Evolutionary conservation across 2,113 vertebrate species (phyloP).

Genomic region (Malurus cyaneus): DNA sequence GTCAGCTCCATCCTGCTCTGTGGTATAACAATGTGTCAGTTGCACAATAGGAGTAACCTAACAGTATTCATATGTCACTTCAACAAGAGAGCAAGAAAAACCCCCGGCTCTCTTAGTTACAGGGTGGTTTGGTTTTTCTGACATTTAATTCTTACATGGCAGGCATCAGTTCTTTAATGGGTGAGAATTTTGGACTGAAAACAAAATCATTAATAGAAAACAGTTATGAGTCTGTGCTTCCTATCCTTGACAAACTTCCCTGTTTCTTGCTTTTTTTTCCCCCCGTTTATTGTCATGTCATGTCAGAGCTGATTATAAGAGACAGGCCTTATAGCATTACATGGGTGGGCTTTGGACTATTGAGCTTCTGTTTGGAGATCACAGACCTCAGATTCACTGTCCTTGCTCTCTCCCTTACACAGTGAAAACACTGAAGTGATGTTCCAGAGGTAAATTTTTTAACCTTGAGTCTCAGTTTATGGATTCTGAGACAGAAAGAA

Average conservation of each 20-base stretch:
- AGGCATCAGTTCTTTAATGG: conserved; percentile 12
- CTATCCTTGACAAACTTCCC: not conserved
- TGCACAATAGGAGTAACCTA: conserved; percentile 44
- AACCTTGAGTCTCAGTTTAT: not conserved
- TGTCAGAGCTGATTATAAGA: not conserved
- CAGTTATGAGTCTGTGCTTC: not conserved
- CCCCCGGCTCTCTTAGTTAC: not conserved
- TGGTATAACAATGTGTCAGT: conserved; percentile 2
- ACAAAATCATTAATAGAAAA: conserved; percentile 11
- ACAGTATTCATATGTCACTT: conserved; percentile 32
- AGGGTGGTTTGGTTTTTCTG: not conserved
- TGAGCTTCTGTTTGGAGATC: not conserved
- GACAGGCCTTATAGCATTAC: not conserved
- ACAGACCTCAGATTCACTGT: not conserved
- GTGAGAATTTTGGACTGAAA: conserved; percentile 5
- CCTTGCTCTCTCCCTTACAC: not conserved
- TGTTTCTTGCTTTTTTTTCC: not conserved
- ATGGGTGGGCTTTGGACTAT: not conserved
- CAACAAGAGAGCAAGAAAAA: not conserved
- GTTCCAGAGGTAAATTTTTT: not conserved
- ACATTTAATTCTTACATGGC: conserved; percentile 10
- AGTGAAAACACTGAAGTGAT: not conserved
- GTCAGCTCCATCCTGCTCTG: conserved; percentile 55
- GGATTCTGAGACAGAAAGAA: not conserved
- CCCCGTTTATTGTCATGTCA: not conserved